phyloP scores from a whole-genome alignment of 1,140 invertebrate genomes.

The Coptotermes formosanus region DNA sequence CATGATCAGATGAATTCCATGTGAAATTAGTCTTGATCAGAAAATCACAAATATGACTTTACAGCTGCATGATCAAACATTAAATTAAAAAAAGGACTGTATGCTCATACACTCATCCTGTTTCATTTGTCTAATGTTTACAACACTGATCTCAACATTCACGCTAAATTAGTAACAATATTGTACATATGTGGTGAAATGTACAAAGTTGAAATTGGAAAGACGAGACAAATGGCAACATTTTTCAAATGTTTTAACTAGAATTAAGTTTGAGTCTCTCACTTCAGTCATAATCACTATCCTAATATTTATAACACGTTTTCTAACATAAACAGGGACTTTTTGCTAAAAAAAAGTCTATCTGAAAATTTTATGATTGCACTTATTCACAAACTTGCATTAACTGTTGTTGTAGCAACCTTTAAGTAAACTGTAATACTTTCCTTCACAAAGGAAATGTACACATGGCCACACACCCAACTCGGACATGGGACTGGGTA shows the following conservation, averaged over 20 bases:
- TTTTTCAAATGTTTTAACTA: neutral
- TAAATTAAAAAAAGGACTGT: neutral
- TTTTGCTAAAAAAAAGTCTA: slow-evolving; percentile 1
- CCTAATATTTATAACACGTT: neutral
- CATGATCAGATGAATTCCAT: neutral
- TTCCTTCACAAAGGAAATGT: neutral
- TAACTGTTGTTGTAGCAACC: neutral
- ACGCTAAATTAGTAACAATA: neutral
- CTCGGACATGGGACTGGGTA: neutral
- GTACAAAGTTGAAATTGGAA: neutral
- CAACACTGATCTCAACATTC: slow-evolving; percentile 9
- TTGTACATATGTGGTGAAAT: neutral
- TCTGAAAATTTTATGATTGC: slow-evolving; percentile 3
- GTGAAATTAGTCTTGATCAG: neutral
- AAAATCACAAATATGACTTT: slow-evolving; percentile 4
- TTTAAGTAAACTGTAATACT: neutral
- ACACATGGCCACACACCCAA: neutral
- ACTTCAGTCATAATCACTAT: neutral
- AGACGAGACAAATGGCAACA: slow-evolving; percentile 10
- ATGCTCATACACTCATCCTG: neutral
- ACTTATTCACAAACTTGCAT: neutral
- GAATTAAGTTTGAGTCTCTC: neutral
- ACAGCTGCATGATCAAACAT: neutral
- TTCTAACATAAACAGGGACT: neutral
- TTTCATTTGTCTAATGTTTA: neutral